Base-by-base conservation (phyloP, 2,888 invertebrate genomes). In the Tortricodes alternella region DNA sequence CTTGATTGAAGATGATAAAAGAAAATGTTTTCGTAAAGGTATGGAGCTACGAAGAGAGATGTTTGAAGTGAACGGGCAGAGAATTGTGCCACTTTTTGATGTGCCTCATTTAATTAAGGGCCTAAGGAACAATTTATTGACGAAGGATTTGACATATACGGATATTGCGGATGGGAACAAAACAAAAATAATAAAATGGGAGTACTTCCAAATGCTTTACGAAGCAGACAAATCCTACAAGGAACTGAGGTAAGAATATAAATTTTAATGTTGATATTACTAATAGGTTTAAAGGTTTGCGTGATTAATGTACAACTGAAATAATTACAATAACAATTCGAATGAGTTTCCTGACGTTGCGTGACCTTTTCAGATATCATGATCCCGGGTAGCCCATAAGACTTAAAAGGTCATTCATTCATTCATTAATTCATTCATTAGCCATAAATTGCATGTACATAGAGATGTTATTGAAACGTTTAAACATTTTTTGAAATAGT, bases 211-310 rank as follows among this genome's bases (percentile, higher is more conserved):
- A 58, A 44, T 27, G 34, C 1, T 68, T 4, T 65, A 67, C 46
- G 51, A 21, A 7, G 67, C 65, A 0, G 66, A 68, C 27, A 65
- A 64, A 38, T 52, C 61, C 1, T 62, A 46, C 57, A 64, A 66
- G 6, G 68, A 70, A 7, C 44, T 70, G 50, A 55, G 0, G 57
- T 65, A 15, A 70, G 68, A 64, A 66, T 64, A 7, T 63, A 68
- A 4, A 70, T 69, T 61, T 70, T 70, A 66, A 39, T 56, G 1
- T 68, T n/a, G n/a, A n/a, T n/a, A n/a, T n/a, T n/a, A n/a, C n/a
- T n/a, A n/a, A n/a, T n/a, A n/a, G n/a, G n/a, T n/a, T n/a, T n/a
- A n/a, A n/a, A n/a, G n/a, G n/a, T n/a, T n/a, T n/a, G n/a, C n/a
- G n/a, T n/a, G n/a, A n/a, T n/a, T n/a, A n/a, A n/a, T n/a, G n/a